phyloP scores from a whole-genome alignment of 2,797 vertebrate species.

The Denticeps clupeoides region DNA sequence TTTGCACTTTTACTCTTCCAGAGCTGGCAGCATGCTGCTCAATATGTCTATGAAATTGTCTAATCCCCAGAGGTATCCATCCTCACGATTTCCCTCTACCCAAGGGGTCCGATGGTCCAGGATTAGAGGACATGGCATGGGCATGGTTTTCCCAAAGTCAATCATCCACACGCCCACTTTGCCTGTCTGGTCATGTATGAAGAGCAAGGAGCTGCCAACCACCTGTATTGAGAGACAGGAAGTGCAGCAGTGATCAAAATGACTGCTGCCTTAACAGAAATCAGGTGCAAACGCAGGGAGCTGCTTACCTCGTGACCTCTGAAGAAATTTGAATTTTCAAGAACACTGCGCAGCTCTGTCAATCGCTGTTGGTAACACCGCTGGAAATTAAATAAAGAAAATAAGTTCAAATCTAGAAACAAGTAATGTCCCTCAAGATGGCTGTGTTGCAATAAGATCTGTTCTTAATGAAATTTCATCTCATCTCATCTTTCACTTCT shows the following conservation, averaged over 20 bases:
- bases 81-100: conserved; percentile 72
- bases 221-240: conserved; percentile 66
- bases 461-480: too few relatives aligned
- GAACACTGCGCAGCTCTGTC: conserved; percentile 53
- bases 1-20: conserved; percentile 1
- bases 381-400: conserved; percentile 39
- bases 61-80: conserved; percentile 77
- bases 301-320: conserved; percentile 65
- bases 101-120: conserved; percentile 69
- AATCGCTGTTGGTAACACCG: conserved; percentile 51
- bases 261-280: too few relatives aligned
- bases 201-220: conserved; percentile 77
- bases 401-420: background rate
- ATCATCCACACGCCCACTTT: conserved; percentile 82
- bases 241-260: too few relatives aligned
- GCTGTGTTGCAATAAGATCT: too few relatives aligned
- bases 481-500: too few relatives aligned
- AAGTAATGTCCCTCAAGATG: too few relatives aligned
- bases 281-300: too few relatives aligned
- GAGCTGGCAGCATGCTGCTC: conserved; percentile 34
- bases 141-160: conserved; percentile 74
- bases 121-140: conserved; percentile 45
- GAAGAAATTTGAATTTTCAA: conserved; percentile 72
- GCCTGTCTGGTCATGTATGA: conserved; percentile 67
- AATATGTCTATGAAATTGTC: conserved; percentile 67